Percentiles rank a stretch among this genome's conserved stretches.
Conservation (phyloP, 2,797 vertebrate species). For the Dryobates pubescens region DNA sequence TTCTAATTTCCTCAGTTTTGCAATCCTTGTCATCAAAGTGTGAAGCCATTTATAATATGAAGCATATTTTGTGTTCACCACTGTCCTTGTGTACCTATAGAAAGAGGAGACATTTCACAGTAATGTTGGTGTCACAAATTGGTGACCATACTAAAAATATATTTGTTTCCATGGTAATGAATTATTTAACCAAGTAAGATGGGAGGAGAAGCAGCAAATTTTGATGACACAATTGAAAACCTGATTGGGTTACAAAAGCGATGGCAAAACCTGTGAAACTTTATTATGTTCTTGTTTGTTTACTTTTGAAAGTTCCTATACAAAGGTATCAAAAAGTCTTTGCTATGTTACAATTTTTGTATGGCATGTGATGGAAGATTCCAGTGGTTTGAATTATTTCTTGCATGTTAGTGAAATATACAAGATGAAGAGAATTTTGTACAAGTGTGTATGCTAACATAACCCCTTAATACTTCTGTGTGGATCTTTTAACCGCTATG, state of each 20-base stretch:
- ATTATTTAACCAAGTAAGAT: not conserved
- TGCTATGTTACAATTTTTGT: not conserved
- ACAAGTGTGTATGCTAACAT: not conserved
- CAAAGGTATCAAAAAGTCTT: not conserved
- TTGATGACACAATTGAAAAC: not conserved
- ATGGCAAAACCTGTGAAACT: not conserved
- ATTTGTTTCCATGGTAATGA: slow-evolving; percentile 25
- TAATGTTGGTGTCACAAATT: not conserved
- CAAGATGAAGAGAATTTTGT: not conserved
- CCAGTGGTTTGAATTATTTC: not conserved
- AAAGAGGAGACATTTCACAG: not conserved
- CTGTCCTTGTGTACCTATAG: not conserved
- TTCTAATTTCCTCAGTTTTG: not conserved
- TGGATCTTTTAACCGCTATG: not conserved
- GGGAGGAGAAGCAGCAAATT: not conserved
- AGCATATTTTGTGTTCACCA: not conserved
- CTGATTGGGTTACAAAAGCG: not conserved
- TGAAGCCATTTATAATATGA: not conserved
- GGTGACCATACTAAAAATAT: not conserved
- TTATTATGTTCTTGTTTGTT: not conserved
- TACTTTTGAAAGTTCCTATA: not conserved
- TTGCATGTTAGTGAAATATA: no score
- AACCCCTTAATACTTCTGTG: not conserved
- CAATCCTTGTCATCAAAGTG: not conserved
- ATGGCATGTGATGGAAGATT: not conserved